These are phyloP conservation scores for Rafetus swinhoei DNA, from an alignment of 2,113 vertebrate genomes.

Conservation along the genomic window DNA sequence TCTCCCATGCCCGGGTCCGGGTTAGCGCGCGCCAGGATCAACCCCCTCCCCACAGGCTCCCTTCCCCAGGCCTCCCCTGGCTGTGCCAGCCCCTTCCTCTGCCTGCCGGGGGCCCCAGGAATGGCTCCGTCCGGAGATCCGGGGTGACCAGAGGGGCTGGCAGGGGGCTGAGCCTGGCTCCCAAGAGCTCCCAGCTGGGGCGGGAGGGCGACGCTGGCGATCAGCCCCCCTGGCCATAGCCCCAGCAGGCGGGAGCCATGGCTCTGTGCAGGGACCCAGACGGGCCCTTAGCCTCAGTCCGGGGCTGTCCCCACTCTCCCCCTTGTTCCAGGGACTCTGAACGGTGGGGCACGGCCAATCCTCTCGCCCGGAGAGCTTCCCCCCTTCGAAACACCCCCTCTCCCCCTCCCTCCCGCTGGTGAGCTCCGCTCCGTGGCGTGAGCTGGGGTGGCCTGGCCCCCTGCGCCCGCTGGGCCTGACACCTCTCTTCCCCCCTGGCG, in stretches of 20 bases:
- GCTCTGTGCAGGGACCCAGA: too few species aligned
- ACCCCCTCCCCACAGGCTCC: not conserved
- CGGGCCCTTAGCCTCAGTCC: too few species aligned
- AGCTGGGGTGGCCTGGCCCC: not conserved
- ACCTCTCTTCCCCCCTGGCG: accelerated
- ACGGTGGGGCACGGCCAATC: not conserved
- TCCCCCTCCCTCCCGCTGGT: too few species aligned
- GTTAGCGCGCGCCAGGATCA: too few species aligned
- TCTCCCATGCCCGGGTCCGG: not conserved
- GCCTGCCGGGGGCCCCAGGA: not conserved
- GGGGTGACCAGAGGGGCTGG: too few species aligned
- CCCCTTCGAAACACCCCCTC: not conserved
- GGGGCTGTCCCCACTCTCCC: not conserved
- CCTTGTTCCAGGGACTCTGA: not conserved
- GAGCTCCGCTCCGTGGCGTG: too few species aligned
- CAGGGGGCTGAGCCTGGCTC: too few species aligned
- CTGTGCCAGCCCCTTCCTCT: not conserved
- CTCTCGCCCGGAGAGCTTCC: too few species aligned
- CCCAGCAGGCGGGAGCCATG: not conserved
- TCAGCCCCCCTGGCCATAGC: too few species aligned
- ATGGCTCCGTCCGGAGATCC: too few species aligned
- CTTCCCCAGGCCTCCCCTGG: not conserved
- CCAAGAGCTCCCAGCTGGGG: not conserved
- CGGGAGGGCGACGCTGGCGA: too few species aligned
- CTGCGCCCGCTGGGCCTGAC: not conserved